Conservation (phyloP, 1,140 invertebrate species). For the Drosophila kanapiae region DNA sequence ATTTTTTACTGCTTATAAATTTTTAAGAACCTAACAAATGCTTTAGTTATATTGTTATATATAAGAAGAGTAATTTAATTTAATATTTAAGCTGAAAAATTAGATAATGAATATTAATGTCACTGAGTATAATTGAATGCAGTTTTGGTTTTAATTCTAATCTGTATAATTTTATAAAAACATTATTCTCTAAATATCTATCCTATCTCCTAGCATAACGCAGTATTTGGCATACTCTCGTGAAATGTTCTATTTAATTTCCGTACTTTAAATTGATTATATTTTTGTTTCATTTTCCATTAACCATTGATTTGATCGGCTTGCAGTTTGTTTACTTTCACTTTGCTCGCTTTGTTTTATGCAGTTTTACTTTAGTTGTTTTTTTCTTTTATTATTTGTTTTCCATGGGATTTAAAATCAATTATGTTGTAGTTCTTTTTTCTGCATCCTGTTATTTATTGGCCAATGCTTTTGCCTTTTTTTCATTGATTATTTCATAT, state of each 20-base stretch:
- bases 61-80: too few species aligned
- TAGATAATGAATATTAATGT: neutral
- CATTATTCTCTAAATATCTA: neutral
- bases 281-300: conserved; percentile 42
- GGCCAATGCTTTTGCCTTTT: conserved; percentile 10
- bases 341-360: conserved; percentile 37
- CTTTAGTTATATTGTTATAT: too few species aligned
- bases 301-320: conserved; percentile 25
- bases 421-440: conserved; percentile 40
- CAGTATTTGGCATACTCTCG: neutral
- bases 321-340: conserved; percentile 43
- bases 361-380: conserved; percentile 18
- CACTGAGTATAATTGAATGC: too few species aligned
- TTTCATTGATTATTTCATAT: conserved; percentile 28
- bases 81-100: neutral
- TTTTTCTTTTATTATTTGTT: neutral
- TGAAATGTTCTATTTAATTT: neutral
- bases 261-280: conserved; percentile 2
- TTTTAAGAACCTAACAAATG: too few species aligned
- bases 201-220: neutral
- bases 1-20: too few species aligned
- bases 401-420: conserved; percentile 49
- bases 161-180: too few species aligned
- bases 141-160: too few species aligned
- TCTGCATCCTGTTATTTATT: conserved; percentile 21